Evolutionary conservation across 2,113 vertebrate species (phyloP).

Genomic region (Labeo rohita): DNA sequence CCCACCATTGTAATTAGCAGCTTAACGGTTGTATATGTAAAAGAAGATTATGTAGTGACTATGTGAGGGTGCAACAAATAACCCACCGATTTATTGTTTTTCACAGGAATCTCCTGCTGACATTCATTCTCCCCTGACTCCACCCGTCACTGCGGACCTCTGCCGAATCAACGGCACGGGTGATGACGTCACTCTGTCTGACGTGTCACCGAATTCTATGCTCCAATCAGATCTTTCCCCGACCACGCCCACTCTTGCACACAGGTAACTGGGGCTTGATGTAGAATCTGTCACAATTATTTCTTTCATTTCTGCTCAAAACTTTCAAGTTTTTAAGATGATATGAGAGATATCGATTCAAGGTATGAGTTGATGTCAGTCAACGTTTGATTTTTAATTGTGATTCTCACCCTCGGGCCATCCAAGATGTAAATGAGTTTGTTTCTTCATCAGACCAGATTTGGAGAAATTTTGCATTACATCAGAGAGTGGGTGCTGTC

Average conservation of each 20-base stretch:
- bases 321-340: neutral
- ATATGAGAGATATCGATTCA: neutral
- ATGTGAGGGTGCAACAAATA: conserved; percentile 4
- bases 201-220: conserved; percentile 89
- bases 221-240: conserved; percentile 89
- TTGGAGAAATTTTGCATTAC: too few relatives aligned
- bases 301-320: neutral
- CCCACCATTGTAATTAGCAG: neutral
- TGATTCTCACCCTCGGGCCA: neutral
- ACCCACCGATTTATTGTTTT: neutral
- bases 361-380: neutral
- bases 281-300: neutral
- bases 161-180: conserved; percentile 92
- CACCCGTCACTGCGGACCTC: conserved; percentile 71
- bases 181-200: conserved; percentile 83
- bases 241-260: conserved; percentile 92
- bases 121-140: conserved; percentile 88
- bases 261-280: conserved; percentile 83
- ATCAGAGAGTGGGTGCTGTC: too few relatives aligned
- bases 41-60: neutral
- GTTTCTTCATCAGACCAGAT: too few relatives aligned
- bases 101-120: conserved; percentile 78
- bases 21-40: neutral
- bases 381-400: neutral
- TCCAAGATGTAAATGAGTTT: too few relatives aligned